Evolutionary conservation across 2,888 invertebrate genomes (phyloP).

Genomic region (Mesoligia furuncula): DNA sequence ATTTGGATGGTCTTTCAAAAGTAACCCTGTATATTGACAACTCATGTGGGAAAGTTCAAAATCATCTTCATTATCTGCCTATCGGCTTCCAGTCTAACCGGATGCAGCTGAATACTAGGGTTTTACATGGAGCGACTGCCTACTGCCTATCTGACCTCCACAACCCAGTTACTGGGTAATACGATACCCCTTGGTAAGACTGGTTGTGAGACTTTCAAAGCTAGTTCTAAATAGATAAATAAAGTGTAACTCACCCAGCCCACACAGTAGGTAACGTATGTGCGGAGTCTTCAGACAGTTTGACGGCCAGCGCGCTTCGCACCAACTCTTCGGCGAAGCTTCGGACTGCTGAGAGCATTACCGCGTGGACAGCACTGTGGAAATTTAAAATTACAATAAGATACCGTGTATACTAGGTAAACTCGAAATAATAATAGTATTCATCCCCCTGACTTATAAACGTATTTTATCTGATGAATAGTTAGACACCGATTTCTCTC

Average conservation of each 20-base stretch:
- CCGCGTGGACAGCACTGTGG: conserved; percentile 86
- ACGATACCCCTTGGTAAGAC: background rate
- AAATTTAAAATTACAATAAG: background rate
- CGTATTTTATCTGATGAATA: too few relatives aligned
- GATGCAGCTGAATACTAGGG: background rate
- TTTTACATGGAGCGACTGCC: background rate
- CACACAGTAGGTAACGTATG: conserved; percentile 71
- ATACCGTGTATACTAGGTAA: too few relatives aligned
- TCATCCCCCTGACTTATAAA: too few relatives aligned
- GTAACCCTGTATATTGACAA: background rate
- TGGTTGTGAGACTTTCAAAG: background rate
- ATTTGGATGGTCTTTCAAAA: too few relatives aligned
- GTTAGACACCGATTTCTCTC: too few relatives aligned
- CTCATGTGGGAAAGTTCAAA: background rate
- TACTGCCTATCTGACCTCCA: too few relatives aligned
- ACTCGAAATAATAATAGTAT: too few relatives aligned
- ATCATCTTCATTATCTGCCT: background rate
- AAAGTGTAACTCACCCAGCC: conserved; percentile 71
- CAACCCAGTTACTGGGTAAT: background rate
- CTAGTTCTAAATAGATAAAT: background rate
- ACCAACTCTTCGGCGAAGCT: conserved; percentile 89
- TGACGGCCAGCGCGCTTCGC: conserved; percentile 77
- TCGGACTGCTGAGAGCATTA: conserved; percentile 87
- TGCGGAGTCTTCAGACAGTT: conserved; percentile 85
- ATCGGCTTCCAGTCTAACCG: background rate